Evolutionary conservation across 2,113 vertebrate genomes (phyloP).

Genomic region (Centropristis striata): DNA sequence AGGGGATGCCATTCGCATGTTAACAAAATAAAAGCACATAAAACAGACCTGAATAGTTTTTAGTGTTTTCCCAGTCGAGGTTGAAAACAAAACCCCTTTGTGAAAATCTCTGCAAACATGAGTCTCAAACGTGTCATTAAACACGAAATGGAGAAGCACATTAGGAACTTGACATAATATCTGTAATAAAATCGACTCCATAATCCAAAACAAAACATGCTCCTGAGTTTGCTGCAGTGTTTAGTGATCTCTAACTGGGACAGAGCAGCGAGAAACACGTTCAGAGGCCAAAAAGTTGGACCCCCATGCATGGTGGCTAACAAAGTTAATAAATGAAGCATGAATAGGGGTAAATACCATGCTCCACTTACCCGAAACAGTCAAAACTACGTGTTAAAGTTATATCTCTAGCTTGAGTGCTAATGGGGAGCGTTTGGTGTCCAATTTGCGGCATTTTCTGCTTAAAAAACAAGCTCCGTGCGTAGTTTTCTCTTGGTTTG

Average conservation of each 20-base stretch:
- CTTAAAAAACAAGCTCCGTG: constrained; percentile 27
- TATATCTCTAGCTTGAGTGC: rapidly evolving
- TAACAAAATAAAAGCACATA: not conserved
- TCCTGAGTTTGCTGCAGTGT: not conserved
- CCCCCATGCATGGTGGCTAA: constrained; percentile 64
- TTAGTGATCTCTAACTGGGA: not conserved
- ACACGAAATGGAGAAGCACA: not conserved
- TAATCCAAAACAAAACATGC: not conserved
- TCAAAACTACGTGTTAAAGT: not conserved
- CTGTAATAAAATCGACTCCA: not conserved
- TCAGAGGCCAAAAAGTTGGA: constrained; percentile 64
- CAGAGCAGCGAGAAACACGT: constrained; percentile 21
- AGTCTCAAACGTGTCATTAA: not conserved
- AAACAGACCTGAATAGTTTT: not conserved
- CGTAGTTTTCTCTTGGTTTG: constrained; percentile 11
- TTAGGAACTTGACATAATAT: not conserved
- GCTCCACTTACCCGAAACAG: not conserved
- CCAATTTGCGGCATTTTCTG: not conserved
- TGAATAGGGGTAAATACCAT: constrained; percentile 34
- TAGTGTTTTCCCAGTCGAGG: too few species aligned
- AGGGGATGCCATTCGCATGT: not conserved
- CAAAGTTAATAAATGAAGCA: constrained; percentile 66
- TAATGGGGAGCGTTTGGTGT: not conserved
- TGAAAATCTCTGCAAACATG: not conserved
- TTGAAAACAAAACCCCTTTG: not conserved